Conservation (phyloP, 2,113 vertebrate species). For the Cyanistes caeruleus region DNA sequence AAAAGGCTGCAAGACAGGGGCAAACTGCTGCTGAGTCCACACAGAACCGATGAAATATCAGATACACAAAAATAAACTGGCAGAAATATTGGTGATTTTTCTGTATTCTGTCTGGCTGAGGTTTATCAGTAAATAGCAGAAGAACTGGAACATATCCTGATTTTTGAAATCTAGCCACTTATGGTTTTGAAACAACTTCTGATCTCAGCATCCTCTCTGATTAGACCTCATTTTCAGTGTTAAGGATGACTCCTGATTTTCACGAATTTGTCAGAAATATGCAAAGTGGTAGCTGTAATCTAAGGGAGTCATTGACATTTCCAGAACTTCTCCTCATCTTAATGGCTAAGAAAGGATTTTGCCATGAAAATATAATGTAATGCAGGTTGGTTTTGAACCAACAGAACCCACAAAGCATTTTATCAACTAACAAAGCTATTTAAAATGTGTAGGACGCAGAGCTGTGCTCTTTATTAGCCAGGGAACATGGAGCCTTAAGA, state of each 20-base stretch:
- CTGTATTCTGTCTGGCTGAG: background rate
- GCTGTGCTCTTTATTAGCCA: background rate
- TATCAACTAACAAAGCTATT: background rate
- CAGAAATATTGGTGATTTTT: background rate
- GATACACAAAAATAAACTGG: background rate
- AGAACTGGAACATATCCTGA: background rate
- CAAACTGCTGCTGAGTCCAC: background rate
- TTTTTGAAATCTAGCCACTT: background rate
- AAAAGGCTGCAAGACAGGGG: conserved; percentile 79
- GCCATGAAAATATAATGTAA: background rate
- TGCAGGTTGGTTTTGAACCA: background rate
- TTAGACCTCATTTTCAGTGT: background rate
- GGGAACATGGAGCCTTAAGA: background rate
- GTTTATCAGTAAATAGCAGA: background rate
- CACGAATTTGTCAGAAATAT: background rate
- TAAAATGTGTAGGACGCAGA: background rate
- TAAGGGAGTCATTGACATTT: background rate
- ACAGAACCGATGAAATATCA: background rate
- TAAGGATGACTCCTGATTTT: background rate
- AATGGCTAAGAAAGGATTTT: background rate
- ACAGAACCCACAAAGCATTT: background rate
- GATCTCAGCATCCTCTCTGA: background rate
- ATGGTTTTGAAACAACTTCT: background rate
- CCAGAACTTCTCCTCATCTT: background rate
- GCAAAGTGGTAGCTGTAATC: background rate